Conservation (phyloP, 2,797 vertebrate genomes). For the Mus spretus region DNA sequence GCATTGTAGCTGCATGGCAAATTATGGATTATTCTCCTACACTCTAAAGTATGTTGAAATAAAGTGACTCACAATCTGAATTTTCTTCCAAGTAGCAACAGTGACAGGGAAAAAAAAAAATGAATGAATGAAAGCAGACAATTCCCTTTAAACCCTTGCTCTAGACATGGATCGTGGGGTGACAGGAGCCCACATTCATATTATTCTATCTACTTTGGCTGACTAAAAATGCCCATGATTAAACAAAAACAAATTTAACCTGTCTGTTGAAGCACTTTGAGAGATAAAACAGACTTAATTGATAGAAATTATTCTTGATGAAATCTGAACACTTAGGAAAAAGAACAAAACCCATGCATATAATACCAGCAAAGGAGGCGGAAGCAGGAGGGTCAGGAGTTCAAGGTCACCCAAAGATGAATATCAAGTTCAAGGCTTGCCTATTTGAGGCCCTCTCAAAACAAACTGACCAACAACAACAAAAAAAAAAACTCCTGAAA, state of each 20-base stretch:
- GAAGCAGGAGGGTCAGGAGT: neutral
- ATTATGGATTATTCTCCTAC: neutral
- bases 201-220: neutral
- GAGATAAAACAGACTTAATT: neutral
- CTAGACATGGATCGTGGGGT: fast-evolving
- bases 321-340: neutral
- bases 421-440: neutral
- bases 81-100: neutral
- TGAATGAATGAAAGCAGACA: neutral
- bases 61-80: neutral
- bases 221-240: neutral
- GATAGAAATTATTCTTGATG: constrained; percentile 33
- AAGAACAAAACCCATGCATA: neutral
- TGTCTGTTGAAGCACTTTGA: constrained; percentile 34
- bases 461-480: neutral
- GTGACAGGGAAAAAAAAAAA: neutral
- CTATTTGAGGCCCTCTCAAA: neutral
- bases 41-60: neutral
- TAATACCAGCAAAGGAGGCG: neutral
- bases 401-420: neutral
- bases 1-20: neutral
- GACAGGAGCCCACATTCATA: neutral
- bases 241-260: neutral
- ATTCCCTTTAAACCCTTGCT: neutral
- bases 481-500: neutral